Percentiles rank a stretch among this genome's conserved stretches.
phyloP scores from a whole-genome alignment of 2,797 vertebrate genomes.

The Chaetophractus vellerosus region DNA sequence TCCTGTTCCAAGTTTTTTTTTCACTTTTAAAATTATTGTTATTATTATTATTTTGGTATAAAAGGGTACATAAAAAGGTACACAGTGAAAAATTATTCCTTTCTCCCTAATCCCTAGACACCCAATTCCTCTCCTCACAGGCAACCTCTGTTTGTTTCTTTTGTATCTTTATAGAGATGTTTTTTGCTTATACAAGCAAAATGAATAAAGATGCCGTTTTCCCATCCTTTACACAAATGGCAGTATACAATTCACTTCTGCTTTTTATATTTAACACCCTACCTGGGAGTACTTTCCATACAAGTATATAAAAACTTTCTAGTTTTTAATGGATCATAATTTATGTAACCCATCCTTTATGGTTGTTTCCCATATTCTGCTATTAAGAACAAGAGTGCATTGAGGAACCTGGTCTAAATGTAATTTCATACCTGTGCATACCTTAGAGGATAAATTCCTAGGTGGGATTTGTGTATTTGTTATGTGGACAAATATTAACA shows the following conservation, averaged over 20 bases:
- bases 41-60: not conserved
- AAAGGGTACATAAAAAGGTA: not conserved
- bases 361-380: not conserved
- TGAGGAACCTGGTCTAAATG: rapidly evolving
- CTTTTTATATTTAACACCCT: not conserved
- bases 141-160: not conserved
- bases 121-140: not conserved
- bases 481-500: not conserved
- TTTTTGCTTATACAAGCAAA: not conserved
- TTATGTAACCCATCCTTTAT: not conserved
- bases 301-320: not conserved
- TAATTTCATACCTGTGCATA: rapidly evolving
- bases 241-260: not conserved
- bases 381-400: rapidly evolving
- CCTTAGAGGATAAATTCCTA: not conserved
- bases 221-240: not conserved
- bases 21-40: not conserved
- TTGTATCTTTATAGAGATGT: not conserved
- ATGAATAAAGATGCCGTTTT: not conserved
- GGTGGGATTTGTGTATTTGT: not conserved
- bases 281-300: not conserved
- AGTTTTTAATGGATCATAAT: not conserved
- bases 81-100: not conserved
- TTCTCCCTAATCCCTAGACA: not conserved
- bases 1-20: not conserved